Base-by-base conservation (phyloP, 2,113 vertebrate species). In the Dicentrarchus labrax region DNA sequence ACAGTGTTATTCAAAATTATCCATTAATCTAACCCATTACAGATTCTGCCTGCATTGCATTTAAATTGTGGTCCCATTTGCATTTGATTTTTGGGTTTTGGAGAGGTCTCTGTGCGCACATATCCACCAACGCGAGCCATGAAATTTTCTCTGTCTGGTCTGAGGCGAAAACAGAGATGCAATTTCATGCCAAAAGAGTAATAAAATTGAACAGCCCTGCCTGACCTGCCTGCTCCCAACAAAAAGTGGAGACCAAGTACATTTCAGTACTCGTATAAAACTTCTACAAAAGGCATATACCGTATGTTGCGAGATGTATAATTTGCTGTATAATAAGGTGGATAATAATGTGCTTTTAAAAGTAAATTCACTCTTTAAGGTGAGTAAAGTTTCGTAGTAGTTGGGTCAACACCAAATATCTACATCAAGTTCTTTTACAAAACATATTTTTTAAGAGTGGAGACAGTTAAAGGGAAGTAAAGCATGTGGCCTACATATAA, bases 101-200 rank as follows among this genome's bases (percentile, higher is more conserved):
- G 48, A 61, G 53, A 65, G 21, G 48, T 83, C 39, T 48, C 39
- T 48, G 51, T 4, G n/a, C 17, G 19, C 13, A 21, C 59, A 64
- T 9, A 68, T 41, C 43, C 2, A 5, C 60, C 57, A 41, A 30
- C 47, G 47, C 50, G 47, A 88, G 76, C 76, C 77, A 72, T 88
- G 76, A 92, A 73, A 86, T 78, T 62, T n/a, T 15, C 54, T 82
- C 56, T 48, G 60, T 77, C 73, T 79, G 83, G 6, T 83, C 47
- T 17, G 77, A 84, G 78, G 59, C 60, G 16, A 82, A 88, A 83
- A 90, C 81, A 85, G 81, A 82, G 72, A 89, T 77, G 67, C 79
- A 84, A 82, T 88, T 91, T 93, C 82, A 88, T 91, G 86, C 80
- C 69, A 77, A 83, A 85, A 73, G 82, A 85, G 74, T 78, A 71